phyloP scores from a whole-genome alignment of 2,113 vertebrate genomes.

The Myrmecophaga tridactyla region DNA sequence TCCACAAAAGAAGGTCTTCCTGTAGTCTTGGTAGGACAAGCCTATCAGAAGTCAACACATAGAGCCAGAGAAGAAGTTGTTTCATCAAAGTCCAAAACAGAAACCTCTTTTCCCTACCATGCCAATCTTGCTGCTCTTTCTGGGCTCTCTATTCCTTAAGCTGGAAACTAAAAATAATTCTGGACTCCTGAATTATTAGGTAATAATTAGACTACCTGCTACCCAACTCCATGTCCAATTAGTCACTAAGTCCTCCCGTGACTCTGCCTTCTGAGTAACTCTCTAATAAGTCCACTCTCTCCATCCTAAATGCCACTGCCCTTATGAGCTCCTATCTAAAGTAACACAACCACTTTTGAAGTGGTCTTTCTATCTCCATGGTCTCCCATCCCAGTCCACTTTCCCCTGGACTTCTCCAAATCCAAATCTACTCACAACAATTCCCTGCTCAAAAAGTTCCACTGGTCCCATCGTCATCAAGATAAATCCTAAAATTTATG shows the following conservation, averaged over 20 bases:
- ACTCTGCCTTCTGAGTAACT: background rate
- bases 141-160: background rate
- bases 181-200: too few species aligned
- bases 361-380: background rate
- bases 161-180: background rate
- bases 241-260: background rate
- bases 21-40: background rate
- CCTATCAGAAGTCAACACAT: background rate
- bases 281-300: background rate
- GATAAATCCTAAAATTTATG: background rate
- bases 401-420: too few species aligned
- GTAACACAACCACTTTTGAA: fast-evolving
- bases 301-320: too few species aligned
- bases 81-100: background rate
- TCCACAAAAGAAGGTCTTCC: background rate
- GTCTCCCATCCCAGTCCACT: background rate
- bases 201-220: too few species aligned
- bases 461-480: background rate
- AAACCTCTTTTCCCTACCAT: background rate
- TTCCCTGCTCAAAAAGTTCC: background rate
- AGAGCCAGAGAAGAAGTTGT: background rate
- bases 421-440: background rate
- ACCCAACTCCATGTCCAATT: background rate
- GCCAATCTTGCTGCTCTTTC: background rate
- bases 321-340: background rate